Base-by-base conservation (phyloP, 2,797 vertebrate genomes). In the Muscicapa comitata region DNA sequence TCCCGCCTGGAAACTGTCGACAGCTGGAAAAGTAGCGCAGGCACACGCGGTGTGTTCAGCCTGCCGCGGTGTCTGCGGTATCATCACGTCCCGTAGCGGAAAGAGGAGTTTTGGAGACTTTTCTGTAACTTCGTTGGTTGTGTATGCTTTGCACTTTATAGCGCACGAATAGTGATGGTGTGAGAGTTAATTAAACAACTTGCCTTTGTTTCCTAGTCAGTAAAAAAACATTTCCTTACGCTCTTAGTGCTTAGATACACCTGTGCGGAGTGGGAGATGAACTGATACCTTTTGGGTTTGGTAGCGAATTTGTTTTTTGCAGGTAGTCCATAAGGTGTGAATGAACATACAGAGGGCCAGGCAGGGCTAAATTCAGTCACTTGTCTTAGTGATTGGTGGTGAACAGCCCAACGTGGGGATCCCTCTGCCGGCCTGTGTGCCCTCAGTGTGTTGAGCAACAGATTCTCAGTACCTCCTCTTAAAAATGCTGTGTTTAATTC, bases 331-430 rank as follows among this genome's bases (percentile, higher is more conserved):
- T 48, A 10, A 73, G 19, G 14, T 7, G 33, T 31, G 10, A 51
- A 25, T 0, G 4, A 54, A 3, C 0, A 0, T 12, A 11, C 13
- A 9, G 51, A 4, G 0, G 2, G 20, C 28, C 31, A 8, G 67
- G 31, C 19, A 8, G 19, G 0, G 1, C 6, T 16, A 17, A 21
- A 3, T 33, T 63, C 1, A 0, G 45, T 17, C 14, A 0, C 28
- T 51, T n/a, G 21, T 17, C 29, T 35, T 11, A 5, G n/a, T 6
- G n/a, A 4, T 11, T 20, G 20, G 28, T 15, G 14, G 16, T 10
- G 31, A 67, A 5, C 10, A 20, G 28, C 50, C 10, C 20, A 5
- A 2, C 0, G 1, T 17, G 2, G 3, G 26, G 50, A 3, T 24
- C 9, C 25, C 21, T 29, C 31, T 29, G 40, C 8, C 5, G 35